Evolutionary conservation across 2,113 vertebrate genomes (phyloP).

Genomic region (Conger conger): DNA sequence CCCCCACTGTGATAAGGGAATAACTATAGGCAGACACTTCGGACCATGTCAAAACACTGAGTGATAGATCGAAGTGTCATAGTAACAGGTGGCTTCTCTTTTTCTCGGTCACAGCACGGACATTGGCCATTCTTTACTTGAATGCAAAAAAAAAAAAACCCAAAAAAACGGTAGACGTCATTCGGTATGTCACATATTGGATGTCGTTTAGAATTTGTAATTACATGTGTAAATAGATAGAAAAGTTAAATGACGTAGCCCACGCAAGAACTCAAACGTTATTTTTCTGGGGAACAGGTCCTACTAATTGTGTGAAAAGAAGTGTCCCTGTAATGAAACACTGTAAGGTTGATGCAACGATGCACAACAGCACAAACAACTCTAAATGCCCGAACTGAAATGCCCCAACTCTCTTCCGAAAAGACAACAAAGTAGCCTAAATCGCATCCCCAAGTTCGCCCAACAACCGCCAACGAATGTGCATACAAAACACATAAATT

Average conservation of each 20-base stretch:
- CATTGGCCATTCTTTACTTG: no score
- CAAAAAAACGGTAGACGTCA: no score
- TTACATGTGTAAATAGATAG: no score
- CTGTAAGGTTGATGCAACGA: background rate
- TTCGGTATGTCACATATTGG: no score
- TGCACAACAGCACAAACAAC: background rate
- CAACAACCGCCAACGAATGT: background rate
- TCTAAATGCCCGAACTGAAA: background rate
- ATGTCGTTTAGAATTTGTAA: no score
- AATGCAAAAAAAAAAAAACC: no score
- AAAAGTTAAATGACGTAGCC: no score
- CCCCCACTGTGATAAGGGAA: no score
- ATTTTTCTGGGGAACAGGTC: no score
- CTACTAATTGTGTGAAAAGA: background rate
- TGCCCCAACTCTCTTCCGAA: background rate
- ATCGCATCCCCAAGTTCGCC: background rate
- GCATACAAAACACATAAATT: background rate
- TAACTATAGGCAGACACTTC: background rate
- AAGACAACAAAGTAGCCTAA: no score
- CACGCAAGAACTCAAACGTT: no score
- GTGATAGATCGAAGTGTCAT: background rate
- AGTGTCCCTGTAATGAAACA: background rate
- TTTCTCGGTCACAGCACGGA: no score
- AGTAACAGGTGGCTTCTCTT: background rate
- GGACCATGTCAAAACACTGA: background rate